Conservation (phyloP, 2,888 invertebrate species). For the Acanthosepion pharaonis region DNA sequence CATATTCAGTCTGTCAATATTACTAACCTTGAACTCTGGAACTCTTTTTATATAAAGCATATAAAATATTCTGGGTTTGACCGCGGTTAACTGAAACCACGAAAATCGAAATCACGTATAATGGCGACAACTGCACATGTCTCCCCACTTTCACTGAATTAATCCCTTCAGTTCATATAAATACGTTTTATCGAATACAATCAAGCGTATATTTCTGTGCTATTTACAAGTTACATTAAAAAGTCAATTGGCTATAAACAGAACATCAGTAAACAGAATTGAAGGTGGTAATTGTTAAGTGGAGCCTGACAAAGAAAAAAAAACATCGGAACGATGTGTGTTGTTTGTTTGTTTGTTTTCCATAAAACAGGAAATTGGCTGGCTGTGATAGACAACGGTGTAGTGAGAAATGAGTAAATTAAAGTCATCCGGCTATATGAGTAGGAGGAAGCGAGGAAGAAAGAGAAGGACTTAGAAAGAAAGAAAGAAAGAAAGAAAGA, state of each 20-base stretch:
- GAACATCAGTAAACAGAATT: not conserved
- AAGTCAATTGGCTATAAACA: not conserved
- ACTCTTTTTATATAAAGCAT: too few relatives aligned
- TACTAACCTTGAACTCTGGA: too few relatives aligned
- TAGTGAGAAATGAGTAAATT: too few relatives aligned
- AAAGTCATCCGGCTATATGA: not conserved
- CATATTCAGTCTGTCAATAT: too few relatives aligned
- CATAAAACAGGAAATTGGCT: too few relatives aligned
- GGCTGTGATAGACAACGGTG: not conserved
- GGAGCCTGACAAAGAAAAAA: too few relatives aligned
- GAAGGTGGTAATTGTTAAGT: not conserved
- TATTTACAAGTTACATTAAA: not conserved
- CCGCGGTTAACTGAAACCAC: not conserved
- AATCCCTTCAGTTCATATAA: not conserved
- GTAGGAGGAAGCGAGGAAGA: not conserved
- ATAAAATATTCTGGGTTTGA: too few relatives aligned
- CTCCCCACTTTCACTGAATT: not conserved
- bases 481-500: too few relatives aligned
- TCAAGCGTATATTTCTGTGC: not conserved
- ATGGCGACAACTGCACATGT: too few relatives aligned
- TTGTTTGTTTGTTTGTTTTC: too few relatives aligned
- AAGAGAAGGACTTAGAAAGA: not conserved
- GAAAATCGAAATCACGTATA: too few relatives aligned
- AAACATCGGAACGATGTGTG: too few relatives aligned
- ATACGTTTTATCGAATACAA: not conserved